phyloP scores from a whole-genome alignment of 2,797 vertebrate genomes.

The Crenichthys baileyi region DNA sequence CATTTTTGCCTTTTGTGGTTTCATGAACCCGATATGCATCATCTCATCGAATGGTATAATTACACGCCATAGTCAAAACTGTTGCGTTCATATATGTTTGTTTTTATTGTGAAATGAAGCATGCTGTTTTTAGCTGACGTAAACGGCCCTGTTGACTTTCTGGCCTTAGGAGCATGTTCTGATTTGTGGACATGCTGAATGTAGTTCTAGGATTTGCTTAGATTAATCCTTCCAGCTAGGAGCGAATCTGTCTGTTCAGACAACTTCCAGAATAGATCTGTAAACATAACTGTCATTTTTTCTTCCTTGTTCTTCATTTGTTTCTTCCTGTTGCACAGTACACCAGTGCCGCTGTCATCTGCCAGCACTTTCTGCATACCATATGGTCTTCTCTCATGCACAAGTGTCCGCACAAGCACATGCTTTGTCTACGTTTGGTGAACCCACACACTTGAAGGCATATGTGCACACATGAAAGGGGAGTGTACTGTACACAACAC shows the following conservation, averaged over 20 bases:
- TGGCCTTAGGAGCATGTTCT: slow-evolving; percentile 48
- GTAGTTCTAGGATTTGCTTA: not conserved
- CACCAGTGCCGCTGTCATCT: slow-evolving; percentile 25
- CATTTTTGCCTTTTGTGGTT: not conserved
- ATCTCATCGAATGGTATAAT: not conserved
- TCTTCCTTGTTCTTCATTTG: slow-evolving; percentile 25
- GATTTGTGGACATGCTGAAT: slow-evolving; percentile 20
- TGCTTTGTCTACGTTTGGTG: slow-evolving; percentile 13
- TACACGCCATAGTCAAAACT: not conserved
- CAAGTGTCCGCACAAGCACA: slow-evolving; percentile 22
- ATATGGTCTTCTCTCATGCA: slow-evolving; percentile 39
- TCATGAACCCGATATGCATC: not conserved
- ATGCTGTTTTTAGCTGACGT: slow-evolving; percentile 31
- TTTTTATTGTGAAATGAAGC: slow-evolving; percentile 34
- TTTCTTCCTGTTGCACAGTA: slow-evolving; percentile 33
- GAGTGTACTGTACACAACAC: slow-evolving; percentile 14
- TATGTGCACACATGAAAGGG: slow-evolving; percentile 29
- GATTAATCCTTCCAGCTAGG: slow-evolving; percentile 44
- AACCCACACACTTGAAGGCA: slow-evolving; percentile 16
- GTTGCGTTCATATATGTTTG: not conserved
- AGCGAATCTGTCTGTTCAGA: slow-evolving; percentile 23
- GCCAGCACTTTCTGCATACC: slow-evolving; percentile 42
- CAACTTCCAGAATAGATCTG: slow-evolving; percentile 52
- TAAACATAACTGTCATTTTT: slow-evolving; percentile 39
- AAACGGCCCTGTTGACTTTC: slow-evolving; percentile 54